phyloP scores from a whole-genome alignment of 1,140 invertebrate genomes.

The Drosophila micromelanica region DNA sequence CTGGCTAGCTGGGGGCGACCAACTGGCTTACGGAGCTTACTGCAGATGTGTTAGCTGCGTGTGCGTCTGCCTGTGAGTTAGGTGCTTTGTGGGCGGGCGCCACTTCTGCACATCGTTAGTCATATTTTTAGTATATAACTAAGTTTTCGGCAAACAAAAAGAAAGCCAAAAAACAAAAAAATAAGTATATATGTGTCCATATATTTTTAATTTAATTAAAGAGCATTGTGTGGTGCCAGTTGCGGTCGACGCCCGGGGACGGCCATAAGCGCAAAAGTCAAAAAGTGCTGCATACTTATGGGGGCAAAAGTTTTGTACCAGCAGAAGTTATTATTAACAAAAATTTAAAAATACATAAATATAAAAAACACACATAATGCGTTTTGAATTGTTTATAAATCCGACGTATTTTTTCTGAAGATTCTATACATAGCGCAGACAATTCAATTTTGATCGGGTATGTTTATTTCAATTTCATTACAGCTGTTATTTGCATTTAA shows the following conservation, averaged over 20 bases:
- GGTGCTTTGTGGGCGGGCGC: neutral
- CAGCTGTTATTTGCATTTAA: constrained; percentile 72
- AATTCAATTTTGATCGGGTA: constrained; percentile 21
- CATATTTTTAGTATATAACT: constrained; percentile 55
- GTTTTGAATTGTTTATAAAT: neutral
- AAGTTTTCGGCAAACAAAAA: constrained; percentile 64
- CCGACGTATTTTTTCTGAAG: neutral
- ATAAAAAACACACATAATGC: neutral
- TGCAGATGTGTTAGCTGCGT: constrained; percentile 52
- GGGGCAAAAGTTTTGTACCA: constrained; percentile 40
- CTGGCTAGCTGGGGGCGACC: constrained; percentile 17
- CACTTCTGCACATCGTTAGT: constrained; percentile 71
- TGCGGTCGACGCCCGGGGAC: constrained; percentile 10
- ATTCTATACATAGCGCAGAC: constrained; percentile 3
- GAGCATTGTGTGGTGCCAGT: constrained; percentile 52
- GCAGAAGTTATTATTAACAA: constrained; percentile 1
- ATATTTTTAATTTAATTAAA: constrained; percentile 80
- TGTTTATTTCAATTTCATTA: constrained; percentile 72
- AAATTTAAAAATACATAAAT: constrained; percentile 8
- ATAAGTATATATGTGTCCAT: neutral
- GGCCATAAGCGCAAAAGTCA: constrained; percentile 41
- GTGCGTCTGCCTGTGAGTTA: constrained; percentile 11
- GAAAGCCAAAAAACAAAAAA: constrained; percentile 35
- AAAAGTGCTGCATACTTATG: constrained; percentile 68
- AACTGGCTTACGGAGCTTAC: constrained; percentile 55